Evolutionary conservation across 2,797 vertebrate genomes (phyloP), one percentile per base, ranked within the genome.

Genomic region (Rousettus madagascariensis): DNA sequence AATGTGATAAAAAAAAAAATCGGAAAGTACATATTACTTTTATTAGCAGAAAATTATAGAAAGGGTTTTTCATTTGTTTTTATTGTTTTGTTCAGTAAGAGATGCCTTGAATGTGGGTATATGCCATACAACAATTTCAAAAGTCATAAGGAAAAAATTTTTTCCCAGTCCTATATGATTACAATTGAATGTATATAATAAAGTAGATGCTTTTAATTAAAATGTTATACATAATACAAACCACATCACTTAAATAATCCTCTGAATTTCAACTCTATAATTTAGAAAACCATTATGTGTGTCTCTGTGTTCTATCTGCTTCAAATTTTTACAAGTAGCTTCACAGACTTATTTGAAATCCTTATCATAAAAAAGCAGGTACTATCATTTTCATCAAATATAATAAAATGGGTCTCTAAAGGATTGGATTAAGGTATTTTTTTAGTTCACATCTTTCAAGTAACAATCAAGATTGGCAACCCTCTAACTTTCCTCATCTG

Each of bases 1-100:
- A 92, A 95, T 75, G 46, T 46, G 74, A 88, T 90, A 87, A 94
- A 82, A 33, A 87, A 94, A 82, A 33, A 93, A 86, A 91, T 89
- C 8, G 95, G 51, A 89, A 97, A 91, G 26, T 75, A 86, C 8
- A 26, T 57, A 85, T 30, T 85, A 82, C 24, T 94, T 92, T 74
- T 49, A 83, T 66, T 43, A 96, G 51, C 22, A 88, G 55, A 75
- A 95, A 66, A 91, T 77, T 49, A n/a, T n/a, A 68, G 74, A 61
- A 85, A 61, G 7, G 1, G 0, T 2, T 86, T 87, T 68, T 65
- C 74, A 5, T 57, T 88, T 66, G 30, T 17, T 75, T 89, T 84
- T 55, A 51, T 38, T 93, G n/a, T 65, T 78, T 68, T 68, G 12
- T 49, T 86, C 20, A 79, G 63, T 72, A 88, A 71, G 12, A 83